Evolutionary conservation across 2,113 vertebrate species (phyloP), one percentile per base, ranked within the genome.

Genomic region (Callorhinus ursinus): DNA sequence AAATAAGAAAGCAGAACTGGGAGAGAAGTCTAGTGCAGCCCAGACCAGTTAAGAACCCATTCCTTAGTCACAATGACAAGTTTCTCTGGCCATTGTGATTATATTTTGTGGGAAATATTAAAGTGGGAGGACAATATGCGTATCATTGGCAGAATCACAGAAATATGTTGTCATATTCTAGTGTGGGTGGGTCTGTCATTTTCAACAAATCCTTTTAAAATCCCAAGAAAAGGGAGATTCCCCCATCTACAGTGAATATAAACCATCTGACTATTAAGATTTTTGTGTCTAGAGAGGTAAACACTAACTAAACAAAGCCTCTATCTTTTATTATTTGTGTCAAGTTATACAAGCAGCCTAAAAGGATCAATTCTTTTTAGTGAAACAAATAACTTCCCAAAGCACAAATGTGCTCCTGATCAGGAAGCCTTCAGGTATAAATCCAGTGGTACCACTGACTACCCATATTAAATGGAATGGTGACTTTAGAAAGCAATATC

Each of bases 131-230:
- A 26, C 86, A 74, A 95, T 51, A 28, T 13, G 7, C 2, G 4
- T 67, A 33, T 80, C 72, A 79, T 31, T 74, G 26, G 15, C 42
- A 67, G 46, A 81, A 85, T 76, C 26, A 26, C n/a, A 77, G 76
- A 90, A 72, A 92, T 33, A 72, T 14, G 14, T 21, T 61, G 82
- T 61, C n/a, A 22, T 13, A 76, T 77, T 69, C n/a, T 79, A 89
- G 4, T 61, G 22, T 46, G 12, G 18, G 24, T 26, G 14, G 18
- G 26, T 76, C 31, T 72, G 65, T 53, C 61, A 86, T 80, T 97
- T 96, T 96, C 33, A 65, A 88, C 28, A 88, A 85, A 90, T 33
- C 7, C 88, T 83, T 84, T 96, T 55, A 24, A 87, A 92, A 83
- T 84, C 14, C 49, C 49, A 93, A 39, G 84, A 39, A 61, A 79